Conservation (phyloP, 2,113 vertebrate genomes). For the Laticauda laticaudata region DNA sequence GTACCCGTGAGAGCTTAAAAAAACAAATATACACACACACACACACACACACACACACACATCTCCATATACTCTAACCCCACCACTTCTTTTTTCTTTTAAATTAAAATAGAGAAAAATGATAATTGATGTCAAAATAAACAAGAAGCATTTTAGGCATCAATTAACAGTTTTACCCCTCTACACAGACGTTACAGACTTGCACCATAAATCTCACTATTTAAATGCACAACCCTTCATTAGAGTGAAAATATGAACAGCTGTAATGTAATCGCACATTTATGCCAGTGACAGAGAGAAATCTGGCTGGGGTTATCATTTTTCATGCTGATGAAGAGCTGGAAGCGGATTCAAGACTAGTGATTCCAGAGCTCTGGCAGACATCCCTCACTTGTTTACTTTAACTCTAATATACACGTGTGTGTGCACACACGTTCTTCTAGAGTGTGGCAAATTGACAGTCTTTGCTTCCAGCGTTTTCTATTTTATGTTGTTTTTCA, state of each 20-base stretch:
- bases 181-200: slow-evolving; percentile 53
- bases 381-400: slow-evolving; percentile 45
- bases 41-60: too few species aligned
- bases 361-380: slow-evolving; percentile 53
- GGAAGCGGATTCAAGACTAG: slow-evolving; percentile 55
- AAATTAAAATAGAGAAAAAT: slow-evolving; percentile 69
- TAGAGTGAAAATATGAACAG: slow-evolving; percentile 77
- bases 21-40: too few species aligned
- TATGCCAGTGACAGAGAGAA: slow-evolving; percentile 71
- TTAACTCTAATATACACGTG: background rate
- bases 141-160: slow-evolving; percentile 67
- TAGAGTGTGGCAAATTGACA: slow-evolving; percentile 61
- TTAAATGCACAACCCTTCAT: slow-evolving; percentile 75
- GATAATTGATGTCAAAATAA: slow-evolving; percentile 71
- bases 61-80: slow-evolving; percentile 23
- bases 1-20: too few species aligned
- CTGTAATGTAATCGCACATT: slow-evolving; percentile 78
- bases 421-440: slow-evolving; percentile 33
- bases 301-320: slow-evolving; percentile 68
- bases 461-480: slow-evolving; percentile 65
- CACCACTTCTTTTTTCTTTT: slow-evolving; percentile 5
- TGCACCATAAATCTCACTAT: slow-evolving; percentile 75
- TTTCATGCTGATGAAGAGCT: slow-evolving; percentile 69
- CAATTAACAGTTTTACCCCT: slow-evolving; percentile 64
- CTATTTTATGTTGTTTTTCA: slow-evolving; percentile 60